A percentile compares a stretch with the other conserved stretches of the same genome.
Conservation (phyloP, 2,113 vertebrate genomes). For the Mustela nigripes region DNA sequence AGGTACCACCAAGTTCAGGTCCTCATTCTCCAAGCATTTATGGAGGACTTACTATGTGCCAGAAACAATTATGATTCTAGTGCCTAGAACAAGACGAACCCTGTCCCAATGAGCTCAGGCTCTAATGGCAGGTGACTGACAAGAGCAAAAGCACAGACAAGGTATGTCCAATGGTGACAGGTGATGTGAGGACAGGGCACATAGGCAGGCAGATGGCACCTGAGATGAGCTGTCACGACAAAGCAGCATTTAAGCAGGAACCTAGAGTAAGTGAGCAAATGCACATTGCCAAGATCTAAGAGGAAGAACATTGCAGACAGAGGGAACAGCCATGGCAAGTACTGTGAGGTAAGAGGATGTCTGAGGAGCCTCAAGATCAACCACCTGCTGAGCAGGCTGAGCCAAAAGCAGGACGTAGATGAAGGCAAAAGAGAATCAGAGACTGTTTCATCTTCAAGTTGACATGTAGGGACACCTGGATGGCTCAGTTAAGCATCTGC, state of each 20-base stretch:
- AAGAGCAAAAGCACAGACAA: not conserved
- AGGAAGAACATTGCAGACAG: rapidly evolving
- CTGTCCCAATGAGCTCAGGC: not conserved
- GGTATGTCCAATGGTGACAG: rapidly evolving
- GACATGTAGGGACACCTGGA: not conserved
- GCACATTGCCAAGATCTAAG: not conserved
- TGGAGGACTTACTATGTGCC: not conserved
- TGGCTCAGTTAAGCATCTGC: not conserved
- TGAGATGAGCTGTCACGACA: not conserved
- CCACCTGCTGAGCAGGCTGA: not conserved
- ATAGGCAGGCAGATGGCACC: too few species aligned
- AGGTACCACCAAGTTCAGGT: not conserved
- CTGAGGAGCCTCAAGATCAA: not conserved
- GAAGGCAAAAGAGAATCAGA: not conserved
- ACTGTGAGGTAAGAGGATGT: not conserved
- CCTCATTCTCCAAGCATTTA: not conserved
- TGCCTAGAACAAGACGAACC: not conserved
- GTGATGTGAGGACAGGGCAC: rapidly evolving
- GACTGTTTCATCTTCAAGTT: not conserved
- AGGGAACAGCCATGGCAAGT: rapidly evolving
- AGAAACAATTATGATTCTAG: not conserved
- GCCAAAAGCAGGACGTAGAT: not conserved
- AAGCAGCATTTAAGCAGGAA: not conserved
- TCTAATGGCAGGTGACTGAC: not conserved
- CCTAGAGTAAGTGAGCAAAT: not conserved